These are phyloP conservation scores for Hybognathus amarus DNA, from an alignment of 2,797 vertebrate species.

Conservation along the genomic window DNA sequence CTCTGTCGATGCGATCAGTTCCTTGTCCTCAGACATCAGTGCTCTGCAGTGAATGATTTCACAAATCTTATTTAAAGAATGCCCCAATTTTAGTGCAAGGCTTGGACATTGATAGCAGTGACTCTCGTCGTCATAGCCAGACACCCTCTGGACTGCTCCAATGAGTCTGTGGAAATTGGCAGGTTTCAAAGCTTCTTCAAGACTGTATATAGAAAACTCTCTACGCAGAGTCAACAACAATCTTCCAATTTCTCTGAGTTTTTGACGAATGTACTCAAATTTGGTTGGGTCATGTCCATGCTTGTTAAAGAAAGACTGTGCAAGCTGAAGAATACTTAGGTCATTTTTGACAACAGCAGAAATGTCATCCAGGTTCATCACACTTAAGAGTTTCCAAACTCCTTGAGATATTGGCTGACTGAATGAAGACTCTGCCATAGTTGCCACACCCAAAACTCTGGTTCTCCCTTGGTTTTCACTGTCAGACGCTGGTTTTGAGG, in stretches of 20 bases:
- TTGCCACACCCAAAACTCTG: conserved; percentile 42
- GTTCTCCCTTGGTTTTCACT: conserved; percentile 26
- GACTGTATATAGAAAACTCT: conserved; percentile 45
- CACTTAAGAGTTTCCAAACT: conserved; percentile 44
- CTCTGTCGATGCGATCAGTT: conserved; percentile 54
- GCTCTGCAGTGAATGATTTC: conserved; percentile 60
- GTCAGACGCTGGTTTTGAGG: conserved; percentile 34
- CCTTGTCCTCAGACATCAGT: conserved; percentile 56
- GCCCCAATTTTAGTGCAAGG: conserved; percentile 57
- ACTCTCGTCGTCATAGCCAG: conserved; percentile 54
- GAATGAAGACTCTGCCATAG: conserved; percentile 22
- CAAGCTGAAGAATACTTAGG: neutral
- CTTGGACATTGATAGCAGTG: conserved; percentile 53
- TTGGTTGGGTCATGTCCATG: too few relatives aligned
- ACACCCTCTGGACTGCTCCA: conserved; percentile 52
- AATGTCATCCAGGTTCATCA: conserved; percentile 63
- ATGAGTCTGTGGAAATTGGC: conserved; percentile 55
- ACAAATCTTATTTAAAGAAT: conserved; percentile 55
- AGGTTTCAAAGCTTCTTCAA: conserved; percentile 56
- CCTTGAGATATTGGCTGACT: conserved; percentile 37
- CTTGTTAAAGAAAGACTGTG: too few relatives aligned
- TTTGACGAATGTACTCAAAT: too few relatives aligned
- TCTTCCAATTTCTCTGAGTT: too few relatives aligned
- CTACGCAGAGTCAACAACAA: conserved; percentile 38
- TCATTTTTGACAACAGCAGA: conserved; percentile 54